phyloP scores from a whole-genome alignment of 2,888 invertebrate genomes.

The Tolmerus cingulatus region DNA sequence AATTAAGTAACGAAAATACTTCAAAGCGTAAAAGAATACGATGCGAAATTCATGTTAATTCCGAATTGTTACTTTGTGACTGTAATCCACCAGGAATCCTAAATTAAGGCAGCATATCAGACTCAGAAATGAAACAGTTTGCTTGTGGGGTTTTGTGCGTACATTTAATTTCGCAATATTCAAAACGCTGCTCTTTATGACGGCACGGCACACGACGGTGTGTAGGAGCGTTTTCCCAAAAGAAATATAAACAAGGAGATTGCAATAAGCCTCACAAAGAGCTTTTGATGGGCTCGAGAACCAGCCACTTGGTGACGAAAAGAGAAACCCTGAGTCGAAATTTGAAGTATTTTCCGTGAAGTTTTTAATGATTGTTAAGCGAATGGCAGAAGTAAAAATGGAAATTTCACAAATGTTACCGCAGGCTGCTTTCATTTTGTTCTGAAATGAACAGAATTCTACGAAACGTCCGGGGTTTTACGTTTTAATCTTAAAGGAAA shows the following conservation, averaged over 20 bases:
- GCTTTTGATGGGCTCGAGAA: not conserved
- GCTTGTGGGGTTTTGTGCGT: not conserved
- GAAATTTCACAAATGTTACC: not conserved
- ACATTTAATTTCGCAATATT: not conserved
- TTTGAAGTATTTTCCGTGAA: not conserved
- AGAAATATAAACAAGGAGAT: not conserved
- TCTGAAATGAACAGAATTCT: not conserved
- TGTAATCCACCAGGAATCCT: not conserved
- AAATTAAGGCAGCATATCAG: not conserved
- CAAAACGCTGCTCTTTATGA: not conserved
- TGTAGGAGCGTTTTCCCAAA: not conserved
- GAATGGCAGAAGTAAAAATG: not conserved
- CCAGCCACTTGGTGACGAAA: not conserved
- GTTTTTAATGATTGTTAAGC: constrained; percentile 3
- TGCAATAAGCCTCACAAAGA: not conserved
- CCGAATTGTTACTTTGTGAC: not conserved
- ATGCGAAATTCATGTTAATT: not conserved
- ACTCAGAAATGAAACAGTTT: not conserved
- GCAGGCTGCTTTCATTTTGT: not conserved
- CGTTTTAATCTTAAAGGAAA: not conserved
- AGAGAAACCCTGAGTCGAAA: not conserved
- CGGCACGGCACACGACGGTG: not conserved
- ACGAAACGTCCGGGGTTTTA: not conserved
- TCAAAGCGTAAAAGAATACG: not conserved
- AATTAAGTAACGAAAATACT: not conserved